phyloP scores from a whole-genome alignment of 2,797 vertebrate species.

The Steatocranus sp. region DNA sequence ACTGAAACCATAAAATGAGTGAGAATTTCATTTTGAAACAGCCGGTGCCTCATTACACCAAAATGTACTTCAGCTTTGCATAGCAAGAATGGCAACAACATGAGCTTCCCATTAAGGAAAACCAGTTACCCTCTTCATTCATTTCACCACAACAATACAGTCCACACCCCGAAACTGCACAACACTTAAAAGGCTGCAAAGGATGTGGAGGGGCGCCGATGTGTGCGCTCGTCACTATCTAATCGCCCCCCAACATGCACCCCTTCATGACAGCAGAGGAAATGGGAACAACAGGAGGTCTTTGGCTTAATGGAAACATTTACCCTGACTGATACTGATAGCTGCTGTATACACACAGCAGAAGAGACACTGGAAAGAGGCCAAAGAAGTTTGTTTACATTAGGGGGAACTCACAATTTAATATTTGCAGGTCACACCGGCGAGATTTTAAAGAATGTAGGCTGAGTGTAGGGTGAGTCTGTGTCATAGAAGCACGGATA shows the following conservation, averaged over 20 bases:
- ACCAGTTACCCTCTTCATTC: neutral
- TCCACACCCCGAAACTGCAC: constrained; percentile 25
- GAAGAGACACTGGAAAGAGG: constrained; percentile 22
- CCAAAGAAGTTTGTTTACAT: constrained; percentile 24
- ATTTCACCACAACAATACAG: neutral
- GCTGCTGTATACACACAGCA: constrained; percentile 53
- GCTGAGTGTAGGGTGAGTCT: neutral
- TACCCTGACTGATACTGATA: constrained; percentile 50
- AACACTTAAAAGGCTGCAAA: constrained; percentile 40
- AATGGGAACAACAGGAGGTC: constrained; percentile 61
- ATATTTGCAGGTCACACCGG: constrained; percentile 23
- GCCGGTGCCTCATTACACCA: neutral
- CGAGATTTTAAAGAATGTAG: neutral
- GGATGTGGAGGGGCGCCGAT: constrained; percentile 69
- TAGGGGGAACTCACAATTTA: constrained; percentile 7
- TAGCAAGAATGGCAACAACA: neutral
- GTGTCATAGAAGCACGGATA: neutral
- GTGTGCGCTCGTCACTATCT: constrained; percentile 61
- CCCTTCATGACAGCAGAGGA: constrained; percentile 66
- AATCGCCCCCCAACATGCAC: constrained; percentile 56
- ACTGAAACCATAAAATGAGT: neutral
- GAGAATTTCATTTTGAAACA: neutral
- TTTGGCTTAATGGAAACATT: constrained; percentile 66
- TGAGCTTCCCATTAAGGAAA: neutral
- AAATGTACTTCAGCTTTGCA: neutral